Percentiles rank a stretch among this genome's conserved stretches.
Conservation (phyloP, 2,888 invertebrate species). For the Ochropleura plecta region DNA sequence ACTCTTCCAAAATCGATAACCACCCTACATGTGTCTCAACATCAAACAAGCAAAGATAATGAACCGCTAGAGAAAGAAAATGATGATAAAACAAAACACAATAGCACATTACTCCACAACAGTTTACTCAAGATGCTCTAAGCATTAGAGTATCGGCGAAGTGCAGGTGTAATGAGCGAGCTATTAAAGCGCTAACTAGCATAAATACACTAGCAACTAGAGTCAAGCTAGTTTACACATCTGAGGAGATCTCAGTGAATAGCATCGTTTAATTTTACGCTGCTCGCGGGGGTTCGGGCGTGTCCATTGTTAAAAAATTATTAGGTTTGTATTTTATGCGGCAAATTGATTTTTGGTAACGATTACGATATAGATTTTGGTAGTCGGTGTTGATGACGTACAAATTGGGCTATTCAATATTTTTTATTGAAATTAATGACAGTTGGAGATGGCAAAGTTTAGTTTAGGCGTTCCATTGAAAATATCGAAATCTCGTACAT, state of each 20-base stretch:
- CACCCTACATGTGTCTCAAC: background rate
- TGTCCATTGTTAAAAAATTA: conserved; percentile 64
- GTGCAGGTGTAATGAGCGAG: conserved; percentile 54
- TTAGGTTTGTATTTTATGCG: background rate
- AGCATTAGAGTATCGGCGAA: conserved; percentile 42
- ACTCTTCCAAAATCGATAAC: background rate
- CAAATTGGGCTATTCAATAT: background rate
- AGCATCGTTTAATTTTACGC: conserved; percentile 86
- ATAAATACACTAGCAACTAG: conserved; percentile 72
- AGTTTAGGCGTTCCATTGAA: no score
- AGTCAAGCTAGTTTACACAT: conserved; percentile 76
- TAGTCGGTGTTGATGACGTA: background rate
- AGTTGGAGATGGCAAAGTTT: no score
- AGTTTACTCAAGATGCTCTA: conserved; percentile 40
- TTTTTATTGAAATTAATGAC: no score
- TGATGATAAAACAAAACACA: conserved; percentile 23
- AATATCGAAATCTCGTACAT: no score
- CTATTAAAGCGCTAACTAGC: conserved; percentile 72
- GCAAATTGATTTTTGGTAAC: background rate
- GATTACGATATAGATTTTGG: background rate
- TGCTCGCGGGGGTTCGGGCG: conserved; percentile 65
- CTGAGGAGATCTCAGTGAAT: conserved; percentile 77
- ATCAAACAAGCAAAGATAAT: conserved; percentile 14
- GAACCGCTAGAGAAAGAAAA: conserved; percentile 5
- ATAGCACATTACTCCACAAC: conserved; percentile 31